Percentiles rank a stretch among this genome's conserved stretches.
Evolutionary conservation across 1,140 invertebrate species (phyloP).

Genomic region (Megathymus violae): DNA sequence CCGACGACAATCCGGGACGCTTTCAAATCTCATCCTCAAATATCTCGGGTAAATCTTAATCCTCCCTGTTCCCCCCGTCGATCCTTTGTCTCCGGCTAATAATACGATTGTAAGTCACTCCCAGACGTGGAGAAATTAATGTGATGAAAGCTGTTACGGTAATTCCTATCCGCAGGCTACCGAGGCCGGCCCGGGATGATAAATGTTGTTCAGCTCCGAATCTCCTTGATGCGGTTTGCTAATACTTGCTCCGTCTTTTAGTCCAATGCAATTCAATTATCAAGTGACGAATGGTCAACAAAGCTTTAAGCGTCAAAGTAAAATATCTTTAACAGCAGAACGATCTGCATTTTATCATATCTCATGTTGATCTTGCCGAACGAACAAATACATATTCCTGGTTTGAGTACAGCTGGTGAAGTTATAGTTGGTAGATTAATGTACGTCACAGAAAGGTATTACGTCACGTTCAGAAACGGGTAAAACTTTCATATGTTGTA

Average conservation of each 20-base stretch:
- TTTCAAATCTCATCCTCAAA: constrained; percentile 69
- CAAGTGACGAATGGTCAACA: background rate
- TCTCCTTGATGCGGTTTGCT: too few species aligned
- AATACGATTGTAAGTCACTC: constrained; percentile 63
- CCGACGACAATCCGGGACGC: constrained; percentile 49
- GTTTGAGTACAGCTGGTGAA: too few species aligned
- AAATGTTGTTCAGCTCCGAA: constrained; percentile 42
- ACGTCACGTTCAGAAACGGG: too few species aligned
- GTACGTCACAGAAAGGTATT: too few species aligned
- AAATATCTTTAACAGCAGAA: too few species aligned
- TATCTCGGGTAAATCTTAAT: constrained; percentile 74
- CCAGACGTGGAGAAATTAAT: constrained; percentile 71
- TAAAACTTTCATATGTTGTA: too few species aligned
- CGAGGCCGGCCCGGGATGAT: constrained; percentile 40
- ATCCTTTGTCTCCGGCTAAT: constrained; percentile 66
- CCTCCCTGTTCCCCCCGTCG: constrained; percentile 32
- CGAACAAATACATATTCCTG: too few species aligned
- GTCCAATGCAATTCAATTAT: too few species aligned
- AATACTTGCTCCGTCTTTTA: background rate
- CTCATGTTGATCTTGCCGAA: too few species aligned
- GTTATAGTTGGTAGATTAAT: too few species aligned
- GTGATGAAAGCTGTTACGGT: constrained; percentile 63
- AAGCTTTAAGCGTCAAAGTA: background rate
- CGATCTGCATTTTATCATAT: too few species aligned
- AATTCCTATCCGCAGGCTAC: constrained; percentile 42